These are phyloP conservation scores for Dione vanillae DNA, from an alignment of 2,888 invertebrate species.

Conservation along the genomic window DNA sequence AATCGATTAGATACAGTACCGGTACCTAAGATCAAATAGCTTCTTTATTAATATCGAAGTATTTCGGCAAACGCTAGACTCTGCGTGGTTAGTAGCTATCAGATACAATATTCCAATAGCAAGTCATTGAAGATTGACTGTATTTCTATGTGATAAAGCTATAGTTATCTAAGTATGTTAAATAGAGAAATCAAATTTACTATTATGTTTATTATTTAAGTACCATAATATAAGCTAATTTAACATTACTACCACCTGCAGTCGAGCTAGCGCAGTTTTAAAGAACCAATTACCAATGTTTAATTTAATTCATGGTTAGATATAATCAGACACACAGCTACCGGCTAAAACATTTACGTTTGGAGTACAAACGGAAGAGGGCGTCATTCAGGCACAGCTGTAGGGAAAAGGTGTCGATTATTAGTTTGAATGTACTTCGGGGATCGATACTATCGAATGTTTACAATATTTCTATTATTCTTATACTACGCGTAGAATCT, in stretches of 20 bases:
- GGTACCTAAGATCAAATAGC: constrained; percentile 11
- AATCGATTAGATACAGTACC: neutral
- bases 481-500: constrained; percentile 59
- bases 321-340: constrained; percentile 55
- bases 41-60: constrained; percentile 49
- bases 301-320: constrained; percentile 59
- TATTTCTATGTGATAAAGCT: too few species aligned
- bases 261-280: constrained; percentile 58
- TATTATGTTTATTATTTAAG: neutral
- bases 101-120: too few species aligned
- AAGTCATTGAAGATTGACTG: too few species aligned
- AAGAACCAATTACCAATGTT: constrained; percentile 63
- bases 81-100: constrained; percentile 63
- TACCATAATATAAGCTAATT: constrained; percentile 20
- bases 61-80: constrained; percentile 66
- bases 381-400: constrained; percentile 51
- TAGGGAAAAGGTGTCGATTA: constrained; percentile 46
- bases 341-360: constrained; percentile 66
- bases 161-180: too few species aligned
- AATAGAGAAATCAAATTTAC: too few species aligned
- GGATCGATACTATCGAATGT: constrained; percentile 64
- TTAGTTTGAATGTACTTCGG: constrained; percentile 61
- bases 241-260: constrained; percentile 63
- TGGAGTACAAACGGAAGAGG: constrained; percentile 59
- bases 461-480: constrained; percentile 59